Percentiles rank a stretch among this genome's conserved stretches.
phyloP scores from a whole-genome alignment of 2,113 vertebrate genomes.

The Seriola dumerili region DNA sequence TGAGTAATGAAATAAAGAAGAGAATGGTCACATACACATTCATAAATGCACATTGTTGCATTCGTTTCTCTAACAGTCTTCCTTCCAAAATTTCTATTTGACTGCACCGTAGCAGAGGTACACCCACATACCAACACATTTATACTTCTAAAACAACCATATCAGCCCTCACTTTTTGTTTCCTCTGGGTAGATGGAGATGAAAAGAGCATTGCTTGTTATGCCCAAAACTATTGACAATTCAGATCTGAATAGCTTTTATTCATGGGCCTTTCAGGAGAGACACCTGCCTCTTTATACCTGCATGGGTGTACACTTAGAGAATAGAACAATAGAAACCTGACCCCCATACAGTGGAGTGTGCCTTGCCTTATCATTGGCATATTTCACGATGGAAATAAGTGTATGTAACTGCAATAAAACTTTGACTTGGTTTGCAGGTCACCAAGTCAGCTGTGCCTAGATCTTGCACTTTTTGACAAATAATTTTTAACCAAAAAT shows the following conservation, averaged over 20 bases:
- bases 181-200: slow-evolving; percentile 9
- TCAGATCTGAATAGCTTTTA: slow-evolving; percentile 49
- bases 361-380: not conserved
- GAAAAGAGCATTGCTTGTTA: slow-evolving; percentile 30
- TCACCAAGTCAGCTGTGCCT: not conserved
- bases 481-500: not conserved
- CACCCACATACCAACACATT: slow-evolving; percentile 43
- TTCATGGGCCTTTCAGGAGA: slow-evolving; percentile 49
- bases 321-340: slow-evolving; percentile 25
- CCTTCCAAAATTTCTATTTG: slow-evolving; percentile 9
- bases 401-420: not conserved
- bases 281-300: slow-evolving; percentile 53
- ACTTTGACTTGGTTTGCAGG: not conserved
- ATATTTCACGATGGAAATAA: slow-evolving; percentile 2
- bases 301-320: slow-evolving; percentile 26
- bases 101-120: slow-evolving; percentile 13
- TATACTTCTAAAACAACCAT: slow-evolving; percentile 26
- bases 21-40: slow-evolving; percentile 17
- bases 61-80: slow-evolving; percentile 18
- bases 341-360: not conserved
- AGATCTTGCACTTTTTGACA: not conserved
- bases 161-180: slow-evolving; percentile 15
- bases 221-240: slow-evolving; percentile 23
- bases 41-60: not conserved
- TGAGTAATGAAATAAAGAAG: slow-evolving; percentile 26